Evolutionary conservation across 2,888 invertebrate species (phyloP).

Genomic region (Frankliniella intonsa): DNA sequence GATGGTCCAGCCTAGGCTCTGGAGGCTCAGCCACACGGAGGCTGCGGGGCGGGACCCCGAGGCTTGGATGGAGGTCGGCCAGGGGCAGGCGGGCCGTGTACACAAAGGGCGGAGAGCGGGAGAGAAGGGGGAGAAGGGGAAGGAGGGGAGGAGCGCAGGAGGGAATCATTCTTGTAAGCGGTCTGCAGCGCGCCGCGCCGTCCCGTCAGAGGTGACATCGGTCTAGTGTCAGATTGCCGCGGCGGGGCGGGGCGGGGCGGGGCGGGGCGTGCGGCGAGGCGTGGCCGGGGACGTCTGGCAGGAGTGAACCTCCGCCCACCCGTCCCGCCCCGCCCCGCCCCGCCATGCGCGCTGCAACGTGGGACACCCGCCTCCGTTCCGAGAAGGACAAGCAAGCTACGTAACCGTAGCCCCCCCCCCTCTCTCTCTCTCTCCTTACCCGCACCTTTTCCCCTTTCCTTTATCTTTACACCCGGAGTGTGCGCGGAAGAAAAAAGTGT

Average conservation of each 20-base stretch:
- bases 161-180: constrained; percentile 22
- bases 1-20: not conserved
- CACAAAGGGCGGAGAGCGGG: not conserved
- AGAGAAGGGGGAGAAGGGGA: not conserved
- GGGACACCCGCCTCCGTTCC: not conserved
- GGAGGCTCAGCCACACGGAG: not conserved
- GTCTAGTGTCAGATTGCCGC: constrained; percentile 5
- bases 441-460: not conserved
- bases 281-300: not conserved
- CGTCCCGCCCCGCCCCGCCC: not conserved
- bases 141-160: not conserved
- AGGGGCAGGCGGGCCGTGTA: not conserved
- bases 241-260: not conserved
- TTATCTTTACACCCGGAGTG: not conserved
- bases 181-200: not conserved
- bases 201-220: constrained; percentile 23
- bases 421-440: too few relatives aligned
- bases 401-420: too few relatives aligned
- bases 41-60: not conserved
- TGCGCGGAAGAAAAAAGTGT: not conserved
- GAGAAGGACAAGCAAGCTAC: too few relatives aligned
- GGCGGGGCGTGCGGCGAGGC: not conserved
- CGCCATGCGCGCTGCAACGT: not conserved
- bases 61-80: not conserved
- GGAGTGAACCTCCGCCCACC: not conserved